Evolutionary conservation across 2,888 invertebrate genomes (phyloP), one percentile per base, ranked within the genome.

Genomic region (Branchipolynoe longqiensis): DNA sequence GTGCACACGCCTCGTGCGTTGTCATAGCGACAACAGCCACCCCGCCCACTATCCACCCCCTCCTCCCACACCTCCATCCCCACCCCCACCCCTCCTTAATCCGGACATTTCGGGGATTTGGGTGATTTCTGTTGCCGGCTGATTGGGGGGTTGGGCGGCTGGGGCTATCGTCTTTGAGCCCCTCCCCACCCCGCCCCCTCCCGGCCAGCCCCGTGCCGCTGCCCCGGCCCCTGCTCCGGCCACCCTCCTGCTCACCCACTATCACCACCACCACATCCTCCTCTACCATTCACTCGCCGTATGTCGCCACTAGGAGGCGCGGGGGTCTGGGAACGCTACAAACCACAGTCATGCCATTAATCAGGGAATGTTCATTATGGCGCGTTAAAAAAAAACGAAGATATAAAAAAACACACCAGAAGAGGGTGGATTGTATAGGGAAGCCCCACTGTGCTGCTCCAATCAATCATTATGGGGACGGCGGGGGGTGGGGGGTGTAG

Each of bases 281-380:
- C 48, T n/a, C n/a, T n/a, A n/a, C n/a, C n/a, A 22, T 69, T 69
- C 36, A 69, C 36, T 14, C 18, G 62, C 36, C 25, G 69, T 33
- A 58, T 69, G 69, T 18, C 38, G 36, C 69, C n/a, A n/a, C n/a
- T n/a, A n/a, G n/a, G n/a, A n/a, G 14, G 69, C 36, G 12, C 69
- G 69, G 22, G 33, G 69, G 36, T 33, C 28, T 28, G 28, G 62
- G 18, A 14, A 1, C 4, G 38, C 38, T 3, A 14, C 38, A 38
- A n/a, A 69, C 69, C 69, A 69, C 69, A 69, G 18, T 62, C n/a
- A n/a, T 62, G n/a, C 54, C 78, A 78, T 78, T 78, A 78, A 78
- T 78, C 78, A 78, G 78, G 31, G 48, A 78, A 78, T 78, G 78
- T 78, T 78, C 78, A 78, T 78, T 78, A 78, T 48, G 78, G 31